These are phyloP conservation scores for Argyra leucocephala DNA, from an alignment of 2,888 invertebrate species.

Conservation along the genomic window DNA sequence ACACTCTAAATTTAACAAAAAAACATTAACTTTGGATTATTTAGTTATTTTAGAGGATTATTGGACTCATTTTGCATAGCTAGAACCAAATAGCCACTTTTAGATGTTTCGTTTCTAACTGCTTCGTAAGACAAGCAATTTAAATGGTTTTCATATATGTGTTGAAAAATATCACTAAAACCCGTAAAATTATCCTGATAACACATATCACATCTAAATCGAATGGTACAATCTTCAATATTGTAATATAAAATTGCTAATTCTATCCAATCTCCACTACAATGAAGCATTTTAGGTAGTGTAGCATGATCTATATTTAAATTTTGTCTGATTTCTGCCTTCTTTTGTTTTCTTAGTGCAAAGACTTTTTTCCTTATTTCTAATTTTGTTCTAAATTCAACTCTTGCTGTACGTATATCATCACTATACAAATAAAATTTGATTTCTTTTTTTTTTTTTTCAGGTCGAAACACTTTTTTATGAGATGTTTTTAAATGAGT, in stretches of 20 bases:
- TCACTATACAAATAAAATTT: background rate
- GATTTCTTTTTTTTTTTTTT: background rate
- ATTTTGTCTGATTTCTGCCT: background rate
- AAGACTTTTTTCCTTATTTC: background rate
- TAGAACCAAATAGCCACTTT: background rate
- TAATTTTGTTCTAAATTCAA: background rate
- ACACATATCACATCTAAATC: background rate
- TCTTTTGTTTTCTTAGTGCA: background rate
- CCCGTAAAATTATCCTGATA: background rate
- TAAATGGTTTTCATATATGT: background rate
- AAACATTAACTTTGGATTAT: slow-evolving; percentile 52
- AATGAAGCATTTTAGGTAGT: background rate
- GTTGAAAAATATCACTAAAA: background rate
- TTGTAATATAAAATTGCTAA: background rate
- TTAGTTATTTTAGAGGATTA: slow-evolving; percentile 92
- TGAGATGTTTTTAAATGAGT: background rate
- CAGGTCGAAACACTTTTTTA: background rate
- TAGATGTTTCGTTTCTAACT: background rate
- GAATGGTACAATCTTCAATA: background rate
- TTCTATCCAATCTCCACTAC: background rate
- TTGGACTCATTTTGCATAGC: slow-evolving; percentile 58
- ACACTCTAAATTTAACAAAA: background rate
- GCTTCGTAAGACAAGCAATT: background rate
- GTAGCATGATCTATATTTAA: background rate
- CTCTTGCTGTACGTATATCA: background rate